Conservation (phyloP, 2,888 invertebrate species). For the Aporophyla lueneburgensis region DNA sequence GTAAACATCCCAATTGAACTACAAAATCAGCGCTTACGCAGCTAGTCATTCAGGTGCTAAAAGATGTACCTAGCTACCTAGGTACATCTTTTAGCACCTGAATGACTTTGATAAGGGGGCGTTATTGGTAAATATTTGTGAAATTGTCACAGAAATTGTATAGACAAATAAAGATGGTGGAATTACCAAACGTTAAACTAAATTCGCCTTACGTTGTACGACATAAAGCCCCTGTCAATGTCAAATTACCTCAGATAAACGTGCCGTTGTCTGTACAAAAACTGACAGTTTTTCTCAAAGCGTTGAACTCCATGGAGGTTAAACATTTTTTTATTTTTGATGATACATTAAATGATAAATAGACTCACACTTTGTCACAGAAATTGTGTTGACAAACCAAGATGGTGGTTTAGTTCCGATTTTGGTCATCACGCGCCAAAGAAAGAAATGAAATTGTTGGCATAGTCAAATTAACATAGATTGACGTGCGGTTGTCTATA, state of each 20-base stretch:
- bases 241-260: neutral
- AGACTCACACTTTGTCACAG: too few relatives aligned
- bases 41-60: neutral
- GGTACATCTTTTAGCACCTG: neutral
- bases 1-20: neutral
- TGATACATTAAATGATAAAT: too few relatives aligned
- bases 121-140: neutral
- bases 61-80: neutral
- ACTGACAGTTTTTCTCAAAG: neutral
- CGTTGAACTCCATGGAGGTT: too few relatives aligned
- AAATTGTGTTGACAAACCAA: too few relatives aligned
- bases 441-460: too few relatives aligned
- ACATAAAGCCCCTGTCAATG: constrained; percentile 6
- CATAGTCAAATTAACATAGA: too few relatives aligned
- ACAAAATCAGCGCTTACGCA: neutral
- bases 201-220: neutral
- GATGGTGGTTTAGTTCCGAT: too few relatives aligned
- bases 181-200: too few relatives aligned
- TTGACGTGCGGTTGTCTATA: neutral
- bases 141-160: neutral
- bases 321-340: too few relatives aligned
- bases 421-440: too few relatives aligned
- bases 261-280: neutral
- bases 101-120: neutral
- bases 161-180: neutral